A percentile compares a stretch with the other conserved stretches of the same genome.
phyloP scores from a whole-genome alignment of 2,113 vertebrate genomes.

The Leptobrachium leishanense region DNA sequence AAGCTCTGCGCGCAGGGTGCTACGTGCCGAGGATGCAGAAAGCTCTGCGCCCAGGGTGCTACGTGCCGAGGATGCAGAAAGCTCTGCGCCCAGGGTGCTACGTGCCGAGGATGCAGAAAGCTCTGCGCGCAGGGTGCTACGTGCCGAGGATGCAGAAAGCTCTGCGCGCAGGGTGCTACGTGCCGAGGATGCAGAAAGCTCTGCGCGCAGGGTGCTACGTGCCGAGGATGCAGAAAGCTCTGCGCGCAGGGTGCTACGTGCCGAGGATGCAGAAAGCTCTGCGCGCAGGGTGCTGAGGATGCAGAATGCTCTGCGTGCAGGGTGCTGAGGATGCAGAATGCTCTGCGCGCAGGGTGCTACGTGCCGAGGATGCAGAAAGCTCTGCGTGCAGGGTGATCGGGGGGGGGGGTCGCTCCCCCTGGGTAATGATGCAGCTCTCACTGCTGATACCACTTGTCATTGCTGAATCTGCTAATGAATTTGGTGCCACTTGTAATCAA shows the following conservation, averaged over 20 bases:
- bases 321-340: not conserved
- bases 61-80: too few relatives aligned
- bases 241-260: not conserved
- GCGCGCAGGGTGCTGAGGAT: not conserved
- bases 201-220: too few relatives aligned
- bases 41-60: too few relatives aligned
- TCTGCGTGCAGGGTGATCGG: not conserved
- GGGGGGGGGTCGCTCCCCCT: conserved; percentile 74
- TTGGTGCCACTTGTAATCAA: conserved; percentile 98
- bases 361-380: not conserved
- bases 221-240: too few relatives aligned
- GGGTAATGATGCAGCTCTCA: conserved; percentile 95
- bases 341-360: not conserved
- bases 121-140: too few relatives aligned
- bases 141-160: too few relatives aligned
- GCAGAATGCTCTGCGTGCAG: not conserved
- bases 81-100: too few relatives aligned
- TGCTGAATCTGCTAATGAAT: conserved; percentile 92
- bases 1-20: too few relatives aligned
- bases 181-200: too few relatives aligned
- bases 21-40: too few relatives aligned
- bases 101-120: too few relatives aligned
- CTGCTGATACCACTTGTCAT: conserved; percentile 95
- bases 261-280: not conserved
- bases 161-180: too few relatives aligned